Conservation (phyloP, 2,797 vertebrate genomes). For the Hippocampus kuda region DNA sequence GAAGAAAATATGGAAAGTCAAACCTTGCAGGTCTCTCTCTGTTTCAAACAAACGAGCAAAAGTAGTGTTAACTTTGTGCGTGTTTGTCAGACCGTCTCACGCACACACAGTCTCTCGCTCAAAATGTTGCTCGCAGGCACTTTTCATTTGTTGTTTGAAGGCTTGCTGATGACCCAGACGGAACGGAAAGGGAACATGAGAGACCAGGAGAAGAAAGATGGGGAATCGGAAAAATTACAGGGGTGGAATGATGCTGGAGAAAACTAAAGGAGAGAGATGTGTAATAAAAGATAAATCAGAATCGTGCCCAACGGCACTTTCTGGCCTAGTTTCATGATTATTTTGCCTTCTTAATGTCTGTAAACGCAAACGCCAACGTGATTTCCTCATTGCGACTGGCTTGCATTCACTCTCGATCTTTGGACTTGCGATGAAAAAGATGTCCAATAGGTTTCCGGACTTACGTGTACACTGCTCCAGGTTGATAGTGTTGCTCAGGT, state of each 20-base stretch:
- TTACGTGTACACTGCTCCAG: conserved; percentile 88
- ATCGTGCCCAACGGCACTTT: conserved; percentile 59
- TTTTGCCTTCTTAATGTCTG: conserved; percentile 17
- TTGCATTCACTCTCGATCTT: not conserved
- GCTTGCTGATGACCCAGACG: not conserved
- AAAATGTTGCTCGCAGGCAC: conserved; percentile 7
- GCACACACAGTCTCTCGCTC: not conserved
- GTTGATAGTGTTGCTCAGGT: conserved; percentile 79
- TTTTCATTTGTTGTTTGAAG: conserved; percentile 9
- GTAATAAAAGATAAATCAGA: conserved; percentile 70
- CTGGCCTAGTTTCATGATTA: conserved; percentile 62
- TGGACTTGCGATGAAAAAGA: not conserved
- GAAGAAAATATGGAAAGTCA: not conserved
- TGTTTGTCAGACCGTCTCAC: not conserved
- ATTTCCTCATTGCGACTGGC: conserved; percentile 6
- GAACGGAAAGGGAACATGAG: conserved; percentile 4
- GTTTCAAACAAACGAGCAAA: not conserved
- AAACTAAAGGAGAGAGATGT: conserved; percentile 42
- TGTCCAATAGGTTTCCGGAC: conserved; percentile 42
- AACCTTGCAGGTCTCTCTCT: not conserved
- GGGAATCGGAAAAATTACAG: conserved; percentile 25
- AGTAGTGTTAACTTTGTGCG: not conserved
- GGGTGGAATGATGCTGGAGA: conserved; percentile 24
- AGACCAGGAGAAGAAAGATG: conserved; percentile 17
- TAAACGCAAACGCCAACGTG: conserved; percentile 43